These are phyloP conservation scores for Myotis brandtii DNA, from an alignment of 2,113 vertebrate species.

Conservation along the genomic window DNA sequence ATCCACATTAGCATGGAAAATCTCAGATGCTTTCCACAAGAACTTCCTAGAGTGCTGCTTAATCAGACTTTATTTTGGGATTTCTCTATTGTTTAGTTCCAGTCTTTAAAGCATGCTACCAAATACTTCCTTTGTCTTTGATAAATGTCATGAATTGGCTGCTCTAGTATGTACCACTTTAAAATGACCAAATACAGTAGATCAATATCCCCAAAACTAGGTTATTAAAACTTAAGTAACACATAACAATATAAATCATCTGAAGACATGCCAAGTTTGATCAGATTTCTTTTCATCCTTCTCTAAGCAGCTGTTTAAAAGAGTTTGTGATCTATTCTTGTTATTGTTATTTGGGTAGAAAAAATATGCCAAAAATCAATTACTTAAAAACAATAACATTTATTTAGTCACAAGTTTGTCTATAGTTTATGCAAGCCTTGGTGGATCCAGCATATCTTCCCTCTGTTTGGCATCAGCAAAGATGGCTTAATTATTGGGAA, in stretches of 20 bases:
- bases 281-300: not conserved
- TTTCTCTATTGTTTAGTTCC: not conserved
- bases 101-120: not conserved
- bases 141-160: not conserved
- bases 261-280: not conserved
- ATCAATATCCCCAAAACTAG: not conserved
- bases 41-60: not conserved
- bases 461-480: not conserved
- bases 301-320: not conserved
- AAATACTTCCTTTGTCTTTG: not conserved
- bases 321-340: not conserved
- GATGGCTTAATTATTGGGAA: not conserved
- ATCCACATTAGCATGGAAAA: not conserved
- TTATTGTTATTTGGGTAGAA: not conserved
- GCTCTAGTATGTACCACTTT: not conserved
- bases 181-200: not conserved
- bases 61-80: not conserved
- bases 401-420: not conserved
- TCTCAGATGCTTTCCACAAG: not conserved
- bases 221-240: not conserved
- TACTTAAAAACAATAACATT: not conserved
- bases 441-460: not conserved
- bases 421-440: not conserved
- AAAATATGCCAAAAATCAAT: not conserved
- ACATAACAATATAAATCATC: not conserved